phyloP scores from a whole-genome alignment of 2,888 invertebrate genomes.

The Lordiphosa andalusiaca region DNA sequence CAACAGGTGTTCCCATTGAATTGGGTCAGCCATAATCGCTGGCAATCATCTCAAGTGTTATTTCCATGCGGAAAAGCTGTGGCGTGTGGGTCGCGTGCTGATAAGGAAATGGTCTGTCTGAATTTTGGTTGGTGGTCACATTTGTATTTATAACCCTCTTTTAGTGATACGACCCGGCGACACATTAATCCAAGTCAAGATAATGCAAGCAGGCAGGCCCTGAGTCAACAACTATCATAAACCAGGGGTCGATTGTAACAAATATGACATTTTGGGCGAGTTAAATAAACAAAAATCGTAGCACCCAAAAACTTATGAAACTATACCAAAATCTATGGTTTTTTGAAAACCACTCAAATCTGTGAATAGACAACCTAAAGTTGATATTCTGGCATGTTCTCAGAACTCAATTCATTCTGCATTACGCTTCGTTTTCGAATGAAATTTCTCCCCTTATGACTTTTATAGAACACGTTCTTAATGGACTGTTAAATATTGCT shows the following conservation, averaged over 20 bases:
- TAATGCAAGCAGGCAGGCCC: slow-evolving; percentile 22
- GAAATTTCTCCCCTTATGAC: no score
- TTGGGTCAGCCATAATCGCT: slow-evolving; percentile 33
- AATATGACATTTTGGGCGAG: no score
- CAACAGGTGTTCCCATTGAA: slow-evolving; percentile 30
- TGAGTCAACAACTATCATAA: slow-evolving; percentile 25
- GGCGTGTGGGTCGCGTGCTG: neutral
- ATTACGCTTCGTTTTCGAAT: no score
- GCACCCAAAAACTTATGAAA: no score
- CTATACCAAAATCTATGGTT: no score
- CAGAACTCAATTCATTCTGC: no score
- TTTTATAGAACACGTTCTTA: no score
- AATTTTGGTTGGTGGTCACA: neutral
- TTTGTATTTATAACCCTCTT: slow-evolving; percentile 39
- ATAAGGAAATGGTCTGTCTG: slow-evolving; percentile 1
- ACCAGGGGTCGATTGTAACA: slow-evolving; percentile 9
- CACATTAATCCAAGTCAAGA: slow-evolving; percentile 35
- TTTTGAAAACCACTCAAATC: no score
- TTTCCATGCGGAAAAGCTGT: slow-evolving; percentile 34
- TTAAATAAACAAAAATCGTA: no score
- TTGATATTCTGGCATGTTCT: no score
- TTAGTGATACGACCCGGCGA: slow-evolving; percentile 19
- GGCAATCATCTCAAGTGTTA: slow-evolving; percentile 41
- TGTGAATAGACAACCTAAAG: no score
- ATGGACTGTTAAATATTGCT: no score